Evolutionary conservation across 2,113 vertebrate genomes (phyloP).

Genomic region (Alouatta palliata): DNA sequence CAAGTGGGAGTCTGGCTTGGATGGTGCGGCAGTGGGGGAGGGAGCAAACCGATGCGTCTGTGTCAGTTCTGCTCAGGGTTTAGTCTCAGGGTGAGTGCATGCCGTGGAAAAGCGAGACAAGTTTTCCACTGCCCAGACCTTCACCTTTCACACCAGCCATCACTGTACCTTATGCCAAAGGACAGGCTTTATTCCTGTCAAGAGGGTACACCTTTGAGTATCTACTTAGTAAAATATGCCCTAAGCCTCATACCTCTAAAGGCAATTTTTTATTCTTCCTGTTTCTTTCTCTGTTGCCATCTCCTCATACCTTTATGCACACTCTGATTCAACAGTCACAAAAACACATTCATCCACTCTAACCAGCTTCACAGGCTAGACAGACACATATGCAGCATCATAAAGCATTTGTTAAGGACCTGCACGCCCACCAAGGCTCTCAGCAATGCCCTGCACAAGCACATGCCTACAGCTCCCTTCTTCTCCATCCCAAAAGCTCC

Average conservation of each 20-base stretch:
- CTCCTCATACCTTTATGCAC: neutral
- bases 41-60: neutral
- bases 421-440: neutral
- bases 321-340: neutral
- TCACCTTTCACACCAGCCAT: neutral
- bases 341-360: conserved; percentile 24
- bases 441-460: neutral
- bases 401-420: conserved; percentile 46
- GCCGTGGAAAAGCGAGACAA: neutral
- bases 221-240: neutral
- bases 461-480: neutral
- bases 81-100: neutral
- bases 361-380: conserved; percentile 17
- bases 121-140: neutral
- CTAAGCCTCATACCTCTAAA: neutral
- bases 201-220: neutral
- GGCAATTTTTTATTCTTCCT: neutral
- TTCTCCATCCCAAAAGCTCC: neutral
- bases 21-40: neutral
- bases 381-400: neutral
- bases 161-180: neutral
- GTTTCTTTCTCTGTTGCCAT: neutral
- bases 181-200: neutral
- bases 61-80: neutral
- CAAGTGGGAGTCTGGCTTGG: neutral